A percentile compares a stretch with the other conserved stretches of the same genome.
Evolutionary conservation across 2,888 invertebrate species (phyloP).

Genomic region (Ferrisia virgata): DNA sequence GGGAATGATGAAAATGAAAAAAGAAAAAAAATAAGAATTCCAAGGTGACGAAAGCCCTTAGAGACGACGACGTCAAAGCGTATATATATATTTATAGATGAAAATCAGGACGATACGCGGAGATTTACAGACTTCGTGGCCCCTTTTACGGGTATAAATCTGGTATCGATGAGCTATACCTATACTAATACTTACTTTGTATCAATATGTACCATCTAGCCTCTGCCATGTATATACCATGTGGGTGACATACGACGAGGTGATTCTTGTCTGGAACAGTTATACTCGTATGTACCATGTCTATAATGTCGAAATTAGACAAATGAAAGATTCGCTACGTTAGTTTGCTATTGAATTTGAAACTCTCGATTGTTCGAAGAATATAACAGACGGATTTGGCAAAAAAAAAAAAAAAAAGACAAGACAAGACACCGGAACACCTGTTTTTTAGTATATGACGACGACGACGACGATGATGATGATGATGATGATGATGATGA

Average conservation of each 20-base stretch:
- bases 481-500: no score
- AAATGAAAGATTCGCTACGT: background rate
- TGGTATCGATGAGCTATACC: background rate
- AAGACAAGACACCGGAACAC: background rate
- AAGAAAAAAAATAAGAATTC: background rate
- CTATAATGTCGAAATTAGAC: background rate
- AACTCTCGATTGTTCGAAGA: background rate
- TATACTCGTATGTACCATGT: no score
- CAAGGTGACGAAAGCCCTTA: conserved; percentile 17
- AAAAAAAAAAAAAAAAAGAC: background rate
- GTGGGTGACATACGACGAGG: background rate
- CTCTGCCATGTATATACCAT: background rate
- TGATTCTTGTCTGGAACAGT: background rate
- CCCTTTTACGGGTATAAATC: background rate
- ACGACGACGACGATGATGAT: no score
- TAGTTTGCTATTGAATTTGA: background rate
- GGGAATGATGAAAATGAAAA: background rate
- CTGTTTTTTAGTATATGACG: background rate
- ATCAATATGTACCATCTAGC: background rate
- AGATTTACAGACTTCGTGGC: background rate
- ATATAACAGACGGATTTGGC: background rate
- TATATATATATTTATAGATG: no score
- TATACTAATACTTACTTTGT: no score
- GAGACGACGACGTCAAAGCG: background rate
- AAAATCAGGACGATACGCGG: background rate